Percentiles rank a stretch among this genome's conserved stretches.
These are phyloP conservation scores for Hypomecis atomaria DNA, from an alignment of 2,888 invertebrate genomes.

Conservation along the genomic window DNA sequence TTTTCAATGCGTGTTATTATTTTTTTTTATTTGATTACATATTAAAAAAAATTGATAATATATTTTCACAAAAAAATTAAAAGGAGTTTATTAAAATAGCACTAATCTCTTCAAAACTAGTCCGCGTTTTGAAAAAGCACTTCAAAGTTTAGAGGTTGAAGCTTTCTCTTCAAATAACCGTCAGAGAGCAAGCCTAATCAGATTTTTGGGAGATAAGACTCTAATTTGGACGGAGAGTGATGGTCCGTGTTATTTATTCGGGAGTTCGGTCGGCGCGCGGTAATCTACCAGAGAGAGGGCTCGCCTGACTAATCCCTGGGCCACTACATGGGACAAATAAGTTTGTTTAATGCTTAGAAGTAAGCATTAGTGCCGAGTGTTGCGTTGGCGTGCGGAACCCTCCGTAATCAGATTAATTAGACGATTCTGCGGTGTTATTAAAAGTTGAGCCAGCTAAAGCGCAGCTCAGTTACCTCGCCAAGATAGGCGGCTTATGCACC, in stretches of 20 bases:
- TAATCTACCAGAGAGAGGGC: slow-evolving; percentile 57
- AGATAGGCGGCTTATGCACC: slow-evolving; percentile 79
- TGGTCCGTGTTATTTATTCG: slow-evolving; percentile 52
- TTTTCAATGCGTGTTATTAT: not conserved
- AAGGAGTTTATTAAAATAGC: slow-evolving; percentile 10
- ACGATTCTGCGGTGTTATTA: slow-evolving; percentile 82
- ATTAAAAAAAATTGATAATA: not conserved
- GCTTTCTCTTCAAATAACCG: slow-evolving; percentile 37
- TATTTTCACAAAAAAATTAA: not conserved
- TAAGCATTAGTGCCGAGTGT: slow-evolving; percentile 75
- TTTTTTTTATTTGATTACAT: not conserved
- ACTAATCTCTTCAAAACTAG: slow-evolving; percentile 8
- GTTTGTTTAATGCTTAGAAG: slow-evolving; percentile 75
- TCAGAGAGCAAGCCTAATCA: slow-evolving; percentile 41
- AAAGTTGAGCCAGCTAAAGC: slow-evolving; percentile 81
- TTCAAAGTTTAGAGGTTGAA: slow-evolving; percentile 33
- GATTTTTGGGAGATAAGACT: slow-evolving; percentile 45
- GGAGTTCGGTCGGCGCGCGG: slow-evolving; percentile 49
- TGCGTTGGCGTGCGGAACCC: slow-evolving; percentile 68
- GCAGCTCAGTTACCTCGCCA: slow-evolving; percentile 75
- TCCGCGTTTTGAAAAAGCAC: slow-evolving; percentile 31
- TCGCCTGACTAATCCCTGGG: slow-evolving; percentile 67
- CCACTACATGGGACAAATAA: slow-evolving; percentile 73
- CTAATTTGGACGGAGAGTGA: slow-evolving; percentile 54
- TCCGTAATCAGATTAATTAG: slow-evolving; percentile 82